phyloP scores from a whole-genome alignment of 2,113 vertebrate genomes.

The Orycteropus afer region DNA sequence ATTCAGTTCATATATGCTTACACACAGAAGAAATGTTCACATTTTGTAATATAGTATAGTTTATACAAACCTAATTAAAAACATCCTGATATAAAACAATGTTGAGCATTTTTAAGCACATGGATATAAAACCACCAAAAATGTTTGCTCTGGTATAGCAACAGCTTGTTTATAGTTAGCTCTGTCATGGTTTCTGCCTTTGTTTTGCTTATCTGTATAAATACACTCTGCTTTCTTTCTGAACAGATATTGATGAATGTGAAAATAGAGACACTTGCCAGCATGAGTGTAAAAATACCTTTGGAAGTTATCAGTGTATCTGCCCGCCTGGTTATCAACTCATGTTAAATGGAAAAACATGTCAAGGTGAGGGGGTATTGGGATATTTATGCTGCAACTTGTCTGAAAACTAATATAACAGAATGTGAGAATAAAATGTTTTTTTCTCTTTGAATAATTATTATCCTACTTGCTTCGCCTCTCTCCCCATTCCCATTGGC shows the following conservation, averaged over 20 bases:
- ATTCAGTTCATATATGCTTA: not conserved
- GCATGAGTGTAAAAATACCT: constrained; percentile 95
- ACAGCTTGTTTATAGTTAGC: not conserved
- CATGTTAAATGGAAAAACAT: constrained; percentile 94
- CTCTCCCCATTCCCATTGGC: not conserved
- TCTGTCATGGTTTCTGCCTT: not conserved
- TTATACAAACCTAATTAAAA: not conserved
- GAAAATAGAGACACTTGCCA: constrained; percentile 93
- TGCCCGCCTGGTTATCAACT: constrained; percentile 95
- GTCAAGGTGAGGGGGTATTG: constrained; percentile 90
- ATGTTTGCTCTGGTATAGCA: not conserved
- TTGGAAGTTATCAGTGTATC: constrained; percentile 93
- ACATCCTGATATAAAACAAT: not conserved
- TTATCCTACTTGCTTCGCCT: not conserved
- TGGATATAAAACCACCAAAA: not conserved
- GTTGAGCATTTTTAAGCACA: not conserved
- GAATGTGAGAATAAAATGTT: not conserved
- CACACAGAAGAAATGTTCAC: constrained; percentile 5
- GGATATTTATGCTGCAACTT: not conserved
- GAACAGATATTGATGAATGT: constrained; percentile 96
- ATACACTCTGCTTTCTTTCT: constrained; percentile 23
- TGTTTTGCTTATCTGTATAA: not conserved
- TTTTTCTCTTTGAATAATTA: not conserved
- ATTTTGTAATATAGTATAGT: not conserved
- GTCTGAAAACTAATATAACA: not conserved